Evolutionary conservation across 2,888 invertebrate species (phyloP).

Genomic region (Adelognathus sp.): DNA sequence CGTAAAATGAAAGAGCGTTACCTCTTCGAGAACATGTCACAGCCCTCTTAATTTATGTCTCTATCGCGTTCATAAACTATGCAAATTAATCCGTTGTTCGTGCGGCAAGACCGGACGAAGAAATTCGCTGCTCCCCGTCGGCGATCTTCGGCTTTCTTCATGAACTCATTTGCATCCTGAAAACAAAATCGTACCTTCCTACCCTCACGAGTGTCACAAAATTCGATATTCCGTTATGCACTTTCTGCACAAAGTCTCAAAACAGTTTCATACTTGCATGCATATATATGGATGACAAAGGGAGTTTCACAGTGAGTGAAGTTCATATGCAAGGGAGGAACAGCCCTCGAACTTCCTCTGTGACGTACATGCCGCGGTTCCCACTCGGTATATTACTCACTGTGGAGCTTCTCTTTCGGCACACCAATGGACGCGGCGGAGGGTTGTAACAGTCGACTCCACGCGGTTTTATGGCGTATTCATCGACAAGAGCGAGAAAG

Average conservation of each 20-base stretch:
- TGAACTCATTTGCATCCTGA: not conserved
- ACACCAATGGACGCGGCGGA: constrained; percentile 61
- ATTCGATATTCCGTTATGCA: not conserved
- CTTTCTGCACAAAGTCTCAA: constrained; percentile 11
- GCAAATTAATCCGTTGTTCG: constrained; percentile 55
- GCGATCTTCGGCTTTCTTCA: constrained; percentile 11
- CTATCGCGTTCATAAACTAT: constrained; percentile 52
- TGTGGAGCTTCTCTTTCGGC: constrained; percentile 37
- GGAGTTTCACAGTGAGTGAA: constrained; percentile 17
- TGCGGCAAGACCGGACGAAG: constrained; percentile 35
- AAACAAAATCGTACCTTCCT: not conserved
- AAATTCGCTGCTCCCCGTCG: not conserved
- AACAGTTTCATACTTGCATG: not conserved
- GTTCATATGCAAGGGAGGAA: constrained; percentile 32
- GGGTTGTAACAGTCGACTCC: constrained; percentile 72
- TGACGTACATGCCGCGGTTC: constrained; percentile 26
- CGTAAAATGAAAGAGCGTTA: not conserved
- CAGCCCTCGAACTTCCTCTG: constrained; percentile 40
- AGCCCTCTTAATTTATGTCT: constrained; percentile 48
- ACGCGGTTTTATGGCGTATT: constrained; percentile 71
- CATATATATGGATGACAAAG: constrained; percentile 1
- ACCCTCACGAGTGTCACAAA: too few species aligned
- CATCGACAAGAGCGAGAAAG: constrained; percentile 70
- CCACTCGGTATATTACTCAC: constrained; percentile 52
- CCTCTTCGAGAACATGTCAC: constrained; percentile 18